Conservation (phyloP, 2,113 vertebrate genomes). For the Microcebus murinus region DNA sequence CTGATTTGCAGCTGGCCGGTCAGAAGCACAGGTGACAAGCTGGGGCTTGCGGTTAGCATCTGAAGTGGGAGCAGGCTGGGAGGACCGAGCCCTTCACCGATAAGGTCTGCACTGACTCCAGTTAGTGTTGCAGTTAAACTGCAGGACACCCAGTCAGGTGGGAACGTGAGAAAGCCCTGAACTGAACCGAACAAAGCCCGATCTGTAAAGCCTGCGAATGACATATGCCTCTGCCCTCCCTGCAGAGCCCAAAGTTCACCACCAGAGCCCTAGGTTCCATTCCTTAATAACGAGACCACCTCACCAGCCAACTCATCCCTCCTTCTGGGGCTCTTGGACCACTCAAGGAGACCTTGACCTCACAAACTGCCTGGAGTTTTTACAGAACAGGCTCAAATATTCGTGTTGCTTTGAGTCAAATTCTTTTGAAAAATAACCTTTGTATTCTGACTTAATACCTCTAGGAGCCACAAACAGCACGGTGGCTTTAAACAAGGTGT, state of each 20-base stretch:
- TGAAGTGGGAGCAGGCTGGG: too few relatives aligned
- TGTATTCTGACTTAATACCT: background rate
- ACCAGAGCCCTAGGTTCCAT: background rate
- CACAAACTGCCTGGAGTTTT: background rate
- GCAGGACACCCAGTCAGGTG: background rate
- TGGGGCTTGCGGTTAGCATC: background rate
- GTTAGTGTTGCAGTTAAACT: background rate
- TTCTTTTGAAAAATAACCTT: background rate
- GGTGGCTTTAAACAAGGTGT: background rate
- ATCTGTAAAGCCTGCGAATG: background rate
- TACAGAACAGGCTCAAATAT: background rate
- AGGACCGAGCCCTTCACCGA: background rate
- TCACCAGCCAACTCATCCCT: accelerated
- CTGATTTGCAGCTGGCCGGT: background rate
- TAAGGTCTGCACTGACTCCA: background rate
- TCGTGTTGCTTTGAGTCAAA: background rate
- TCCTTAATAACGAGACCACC: background rate
- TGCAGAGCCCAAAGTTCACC: background rate
- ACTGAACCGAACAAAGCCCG: background rate
- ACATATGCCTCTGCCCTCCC: too few relatives aligned
- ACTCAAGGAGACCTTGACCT: background rate
- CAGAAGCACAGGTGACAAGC: background rate
- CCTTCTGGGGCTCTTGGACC: background rate
- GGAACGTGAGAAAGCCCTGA: background rate
- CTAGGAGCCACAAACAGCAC: background rate